Percentiles rank a stretch among this genome's conserved stretches.
These are phyloP conservation scores for Drosophila melanica DNA, from an alignment of 1,140 invertebrate species.

Conservation along the genomic window DNA sequence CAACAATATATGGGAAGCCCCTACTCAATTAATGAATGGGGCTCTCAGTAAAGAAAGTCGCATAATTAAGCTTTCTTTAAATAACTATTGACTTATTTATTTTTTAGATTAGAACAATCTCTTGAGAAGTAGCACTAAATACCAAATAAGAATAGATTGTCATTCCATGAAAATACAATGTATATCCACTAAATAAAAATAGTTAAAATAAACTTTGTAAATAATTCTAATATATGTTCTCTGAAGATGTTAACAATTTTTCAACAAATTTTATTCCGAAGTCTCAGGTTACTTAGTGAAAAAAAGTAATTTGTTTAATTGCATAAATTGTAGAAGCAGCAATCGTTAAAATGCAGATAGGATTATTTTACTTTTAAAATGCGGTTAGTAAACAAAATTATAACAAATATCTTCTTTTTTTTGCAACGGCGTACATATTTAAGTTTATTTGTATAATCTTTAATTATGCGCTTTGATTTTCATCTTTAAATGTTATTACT, in stretches of 20 bases:
- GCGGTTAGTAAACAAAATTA: too few species aligned
- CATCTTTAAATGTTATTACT: too few species aligned
- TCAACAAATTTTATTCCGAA: too few species aligned
- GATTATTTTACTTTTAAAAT: too few species aligned
- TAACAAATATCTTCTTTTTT: too few species aligned
- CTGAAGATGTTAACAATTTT: not conserved
- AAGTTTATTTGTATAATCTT: too few species aligned
- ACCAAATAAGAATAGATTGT: constrained; percentile 48
- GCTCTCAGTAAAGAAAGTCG: constrained; percentile 70
- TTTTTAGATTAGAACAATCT: constrained; percentile 49
- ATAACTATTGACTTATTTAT: constrained; percentile 44
- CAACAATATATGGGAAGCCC: constrained; percentile 66
- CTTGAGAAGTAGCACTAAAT: constrained; percentile 47
- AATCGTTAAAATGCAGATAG: too few species aligned
- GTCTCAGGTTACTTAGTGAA: too few species aligned
- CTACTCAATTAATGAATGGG: constrained; percentile 71
- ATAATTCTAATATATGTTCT: constrained; percentile 5
- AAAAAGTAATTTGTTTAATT: too few species aligned
- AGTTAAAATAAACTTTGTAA: constrained; percentile 34
- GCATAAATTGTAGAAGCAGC: too few species aligned
- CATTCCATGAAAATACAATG: constrained; percentile 46
- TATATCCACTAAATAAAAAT: constrained; percentile 40
- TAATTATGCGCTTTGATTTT: too few species aligned
- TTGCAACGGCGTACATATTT: too few species aligned
- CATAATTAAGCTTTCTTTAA: constrained; percentile 26